Conservation (phyloP, 2,888 invertebrate species). For the Linnaemya tessellans region DNA sequence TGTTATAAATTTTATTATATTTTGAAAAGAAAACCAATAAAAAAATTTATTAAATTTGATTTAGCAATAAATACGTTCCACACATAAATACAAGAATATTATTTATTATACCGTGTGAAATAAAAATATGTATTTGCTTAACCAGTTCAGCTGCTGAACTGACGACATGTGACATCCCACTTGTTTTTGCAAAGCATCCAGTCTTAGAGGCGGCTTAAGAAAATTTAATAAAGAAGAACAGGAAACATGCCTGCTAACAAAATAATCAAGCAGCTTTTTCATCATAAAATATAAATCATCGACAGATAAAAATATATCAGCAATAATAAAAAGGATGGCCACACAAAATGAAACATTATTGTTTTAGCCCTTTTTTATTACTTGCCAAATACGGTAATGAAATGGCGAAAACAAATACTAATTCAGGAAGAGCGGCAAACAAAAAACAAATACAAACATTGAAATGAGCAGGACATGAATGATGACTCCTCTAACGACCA, state of each 20-base stretch:
- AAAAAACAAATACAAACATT: conserved; percentile 16
- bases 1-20: too few species aligned
- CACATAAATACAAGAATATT: too few species aligned
- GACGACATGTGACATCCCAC: conserved; percentile 1
- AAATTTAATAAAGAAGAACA: conserved; percentile 16
- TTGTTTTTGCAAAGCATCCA: background rate
- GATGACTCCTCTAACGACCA: conserved; percentile 9
- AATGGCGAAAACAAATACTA: background rate
- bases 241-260: background rate
- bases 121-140: too few species aligned
- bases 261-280: background rate
- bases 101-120: too few species aligned
- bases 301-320: conserved; percentile 2
- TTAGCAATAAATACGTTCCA: too few species aligned
- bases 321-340: conserved; percentile 4
- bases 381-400: background rate
- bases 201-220: conserved; percentile 34
- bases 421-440: too few species aligned
- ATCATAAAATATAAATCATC: conserved; percentile 24
- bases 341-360: conserved; percentile 24
- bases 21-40: too few species aligned
- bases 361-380: conserved; percentile 26
- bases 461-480: conserved; percentile 8
- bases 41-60: too few species aligned
- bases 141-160: too few species aligned